Conservation (phyloP, 2,888 invertebrate species). For the Pyrochroa serraticornis region DNA sequence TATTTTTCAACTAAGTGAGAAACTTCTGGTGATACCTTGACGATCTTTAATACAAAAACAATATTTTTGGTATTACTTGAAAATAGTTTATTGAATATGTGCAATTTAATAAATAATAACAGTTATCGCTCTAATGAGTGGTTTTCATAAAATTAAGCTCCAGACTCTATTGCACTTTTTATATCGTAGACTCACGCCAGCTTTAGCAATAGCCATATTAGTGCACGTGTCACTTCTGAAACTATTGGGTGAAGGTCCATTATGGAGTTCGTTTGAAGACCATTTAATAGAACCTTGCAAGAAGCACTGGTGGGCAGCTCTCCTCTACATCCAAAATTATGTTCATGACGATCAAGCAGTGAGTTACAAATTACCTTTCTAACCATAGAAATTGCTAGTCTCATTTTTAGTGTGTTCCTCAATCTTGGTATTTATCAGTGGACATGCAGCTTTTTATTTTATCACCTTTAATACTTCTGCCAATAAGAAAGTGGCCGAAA, state of each 20-base stretch:
- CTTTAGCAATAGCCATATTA: constrained; percentile 31
- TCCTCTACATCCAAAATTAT: constrained; percentile 54
- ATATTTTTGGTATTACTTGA: no score
- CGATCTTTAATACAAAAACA: no score
- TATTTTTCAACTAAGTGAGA: no score
- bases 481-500: constrained; percentile 53
- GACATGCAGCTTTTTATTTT: constrained; percentile 64
- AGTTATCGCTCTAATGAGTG: no score
- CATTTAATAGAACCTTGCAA: constrained; percentile 36
- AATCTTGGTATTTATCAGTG: constrained; percentile 65
- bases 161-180: no score
- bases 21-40: no score
- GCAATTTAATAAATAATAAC: no score
- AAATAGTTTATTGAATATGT: no score
- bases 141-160: no score
- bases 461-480: constrained; percentile 62
- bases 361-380: constrained; percentile 16
- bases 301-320: constrained; percentile 50
- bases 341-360: constrained; percentile 34
- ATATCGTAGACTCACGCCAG: background rate
- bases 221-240: constrained; percentile 55
- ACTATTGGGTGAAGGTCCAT: constrained; percentile 56
- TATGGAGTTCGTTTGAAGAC: constrained; percentile 46
- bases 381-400: background rate
- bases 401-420: constrained; percentile 56